Evolutionary conservation across 2,113 vertebrate genomes (phyloP).

Genomic region (Pseudois nayaur): DNA sequence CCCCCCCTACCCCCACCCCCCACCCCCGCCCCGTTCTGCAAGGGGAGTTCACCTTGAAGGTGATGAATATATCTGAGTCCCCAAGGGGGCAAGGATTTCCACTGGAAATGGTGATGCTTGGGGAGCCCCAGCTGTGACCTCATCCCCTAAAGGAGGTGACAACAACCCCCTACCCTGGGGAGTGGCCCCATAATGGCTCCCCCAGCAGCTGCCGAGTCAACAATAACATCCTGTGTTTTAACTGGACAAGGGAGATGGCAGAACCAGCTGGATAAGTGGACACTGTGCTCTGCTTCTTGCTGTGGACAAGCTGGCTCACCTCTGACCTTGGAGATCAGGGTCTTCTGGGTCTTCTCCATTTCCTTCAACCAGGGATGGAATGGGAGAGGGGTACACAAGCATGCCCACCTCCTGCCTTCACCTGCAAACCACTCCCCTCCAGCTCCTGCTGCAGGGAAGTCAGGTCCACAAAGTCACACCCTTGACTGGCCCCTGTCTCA

Average conservation of each 20-base stretch:
- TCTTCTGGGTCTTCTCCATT: neutral
- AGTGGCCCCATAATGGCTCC: conserved; percentile 14
- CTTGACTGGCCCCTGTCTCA: neutral
- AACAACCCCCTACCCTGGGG: conserved; percentile 19
- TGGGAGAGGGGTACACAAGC: neutral
- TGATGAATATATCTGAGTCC: conserved; percentile 34
- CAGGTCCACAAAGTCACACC: neutral
- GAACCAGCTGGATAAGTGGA: neutral
- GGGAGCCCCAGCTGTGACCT: conserved; percentile 59
- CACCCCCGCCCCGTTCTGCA: neutral
- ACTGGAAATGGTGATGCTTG: conserved; percentile 71
- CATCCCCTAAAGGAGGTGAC: conserved; percentile 54
- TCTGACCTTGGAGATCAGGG: neutral
- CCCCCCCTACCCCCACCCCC: neutral
- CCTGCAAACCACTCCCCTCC: neutral
- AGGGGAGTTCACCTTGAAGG: conserved; percentile 41
- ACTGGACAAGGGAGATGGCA: neutral
- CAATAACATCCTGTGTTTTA: conserved; percentile 65
- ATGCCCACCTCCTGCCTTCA: neutral
- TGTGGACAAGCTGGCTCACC: neutral
- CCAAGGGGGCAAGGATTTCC: conserved; percentile 70
- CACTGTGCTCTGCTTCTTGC: neutral
- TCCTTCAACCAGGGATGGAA: neutral
- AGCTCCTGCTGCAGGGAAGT: neutral
- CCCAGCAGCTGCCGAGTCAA: conserved; percentile 45